These are phyloP conservation scores for Australoheros facetus DNA, from an alignment of 2,797 vertebrate genomes.

Conservation along the genomic window DNA sequence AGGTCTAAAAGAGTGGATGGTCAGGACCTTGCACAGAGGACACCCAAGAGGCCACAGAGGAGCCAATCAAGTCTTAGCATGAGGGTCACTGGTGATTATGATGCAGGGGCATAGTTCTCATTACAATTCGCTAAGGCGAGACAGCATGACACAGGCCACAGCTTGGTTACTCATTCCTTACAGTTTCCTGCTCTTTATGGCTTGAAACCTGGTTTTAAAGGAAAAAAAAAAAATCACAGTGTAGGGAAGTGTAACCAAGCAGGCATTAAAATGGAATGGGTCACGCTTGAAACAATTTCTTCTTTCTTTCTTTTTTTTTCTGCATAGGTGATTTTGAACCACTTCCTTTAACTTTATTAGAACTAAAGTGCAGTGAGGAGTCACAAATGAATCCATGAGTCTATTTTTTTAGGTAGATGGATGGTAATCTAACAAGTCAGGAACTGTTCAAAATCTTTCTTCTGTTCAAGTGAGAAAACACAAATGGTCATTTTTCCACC, in stretches of 20 bases:
- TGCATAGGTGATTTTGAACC: background rate
- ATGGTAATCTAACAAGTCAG: background rate
- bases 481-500: background rate
- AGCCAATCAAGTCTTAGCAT: slow-evolving; percentile 61
- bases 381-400: background rate
- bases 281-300: background rate
- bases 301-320: background rate
- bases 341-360: background rate
- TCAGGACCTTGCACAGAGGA: slow-evolving; percentile 69
- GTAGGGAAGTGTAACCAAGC: background rate
- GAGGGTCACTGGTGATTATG: slow-evolving; percentile 70
- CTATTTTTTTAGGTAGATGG: background rate
- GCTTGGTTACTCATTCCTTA: slow-evolving; percentile 47
- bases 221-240: background rate
- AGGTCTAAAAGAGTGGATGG: slow-evolving; percentile 49
- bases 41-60: slow-evolving; percentile 54
- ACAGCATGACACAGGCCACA: slow-evolving; percentile 59
- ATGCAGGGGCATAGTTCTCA: slow-evolving; percentile 69
- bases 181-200: slow-evolving; percentile 8
- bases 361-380: background rate
- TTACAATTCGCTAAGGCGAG: slow-evolving; percentile 59
- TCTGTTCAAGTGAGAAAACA: background rate
- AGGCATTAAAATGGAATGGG: background rate
- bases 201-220: background rate
- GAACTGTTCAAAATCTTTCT: background rate